Evolutionary conservation across 1,140 invertebrate genomes (phyloP), one percentile per base, ranked within the genome.

Genomic region (Phenacoccus solenopsis): DNA sequence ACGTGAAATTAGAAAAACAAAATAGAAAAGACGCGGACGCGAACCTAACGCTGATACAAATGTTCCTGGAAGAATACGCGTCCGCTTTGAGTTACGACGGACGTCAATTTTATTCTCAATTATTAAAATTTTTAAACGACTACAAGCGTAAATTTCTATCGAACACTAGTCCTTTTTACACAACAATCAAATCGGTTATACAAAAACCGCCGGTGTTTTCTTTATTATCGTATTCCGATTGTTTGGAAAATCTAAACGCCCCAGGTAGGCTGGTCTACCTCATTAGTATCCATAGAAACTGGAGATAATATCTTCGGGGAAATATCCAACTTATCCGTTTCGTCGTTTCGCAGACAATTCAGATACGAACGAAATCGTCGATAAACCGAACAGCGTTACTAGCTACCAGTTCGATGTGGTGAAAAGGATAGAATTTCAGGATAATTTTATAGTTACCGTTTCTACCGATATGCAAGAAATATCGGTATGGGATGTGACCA

Each of bases 401-500:
- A 16, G 59, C 25, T 64, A 27, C 20, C 25, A 64, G 13, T 71
- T 69, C 27, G 57, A 71, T 25, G 59, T 71, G 0, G 59, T 71
- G 2, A 71, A 71, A 69, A 38, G 71, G 1, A 59, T 71, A 0
- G 61, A 69, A 25, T 68, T 69, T 0, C 81, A 82, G 32, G 81
- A 83, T 30, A 82, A 85, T 73, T 89, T 85, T 78, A 83, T 90
- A 20, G 86, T 88, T 21, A 89, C 87, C 5, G 79, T 92, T 16
- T 87, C 87, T 1, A 88, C 87, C 0, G 83, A 86, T 67, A 78
- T 84, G 7, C 88, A 89, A 72, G 88, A 90, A 77, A 86, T 93
- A 32, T 86, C 84, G 74, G 89, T 93, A 4, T 93, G 90, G 90
- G 84, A 89, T 80, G 83, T 88, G 7, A 79, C 82, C 57, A 84